phyloP scores from a whole-genome alignment of 2,113 vertebrate species.

The Hippopotamus amphibius region DNA sequence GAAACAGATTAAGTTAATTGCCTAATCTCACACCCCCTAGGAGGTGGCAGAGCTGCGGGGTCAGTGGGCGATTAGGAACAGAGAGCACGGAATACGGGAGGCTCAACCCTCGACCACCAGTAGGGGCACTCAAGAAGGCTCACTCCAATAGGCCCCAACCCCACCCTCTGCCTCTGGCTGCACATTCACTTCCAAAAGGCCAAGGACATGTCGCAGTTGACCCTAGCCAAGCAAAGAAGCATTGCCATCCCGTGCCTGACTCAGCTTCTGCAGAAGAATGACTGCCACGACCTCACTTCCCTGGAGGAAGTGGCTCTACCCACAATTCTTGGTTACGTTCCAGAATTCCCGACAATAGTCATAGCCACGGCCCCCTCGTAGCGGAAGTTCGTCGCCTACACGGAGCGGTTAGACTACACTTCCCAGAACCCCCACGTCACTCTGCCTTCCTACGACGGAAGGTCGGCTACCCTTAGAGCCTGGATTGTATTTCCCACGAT shows the following conservation, averaged over 20 bases:
- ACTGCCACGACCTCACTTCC: too few relatives aligned
- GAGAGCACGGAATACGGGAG: neutral
- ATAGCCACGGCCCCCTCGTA: neutral
- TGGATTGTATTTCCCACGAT: neutral
- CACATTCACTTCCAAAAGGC: neutral
- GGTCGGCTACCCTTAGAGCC: neutral
- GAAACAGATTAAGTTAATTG: too few relatives aligned
- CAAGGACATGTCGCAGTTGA: neutral
- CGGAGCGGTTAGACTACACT: too few relatives aligned
- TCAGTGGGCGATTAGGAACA: neutral
- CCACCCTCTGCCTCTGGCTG: neutral
- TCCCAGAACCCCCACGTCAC: neutral
- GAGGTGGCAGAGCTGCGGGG: neutral
- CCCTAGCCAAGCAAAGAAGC: neutral
- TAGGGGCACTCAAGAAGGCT: neutral
- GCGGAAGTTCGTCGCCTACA: neutral
- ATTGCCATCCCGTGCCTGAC: too few relatives aligned
- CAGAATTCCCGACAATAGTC: neutral
- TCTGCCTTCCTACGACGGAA: neutral
- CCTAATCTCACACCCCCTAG: too few relatives aligned
- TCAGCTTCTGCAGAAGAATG: rapidly evolving
- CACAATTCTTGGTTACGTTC: neutral
- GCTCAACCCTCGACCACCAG: neutral
- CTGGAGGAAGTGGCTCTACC: neutral
- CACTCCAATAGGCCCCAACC: neutral